phyloP scores from a whole-genome alignment of 1,140 invertebrate genomes.

The Drosophila kurseongensis region DNA sequence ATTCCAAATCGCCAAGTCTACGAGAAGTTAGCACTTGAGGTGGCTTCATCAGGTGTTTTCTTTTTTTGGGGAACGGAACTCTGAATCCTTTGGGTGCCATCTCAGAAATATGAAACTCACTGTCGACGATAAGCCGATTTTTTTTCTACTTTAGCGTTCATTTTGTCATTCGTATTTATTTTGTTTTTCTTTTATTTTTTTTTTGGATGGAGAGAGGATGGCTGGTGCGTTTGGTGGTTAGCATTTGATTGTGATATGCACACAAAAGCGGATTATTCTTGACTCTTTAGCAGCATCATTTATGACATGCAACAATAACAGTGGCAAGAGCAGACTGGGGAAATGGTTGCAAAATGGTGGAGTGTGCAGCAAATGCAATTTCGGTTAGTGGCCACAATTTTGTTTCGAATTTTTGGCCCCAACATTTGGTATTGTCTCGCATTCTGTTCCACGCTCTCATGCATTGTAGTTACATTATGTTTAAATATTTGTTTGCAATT shows the following conservation, averaged over 20 bases:
- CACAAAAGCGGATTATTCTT: constrained; percentile 80
- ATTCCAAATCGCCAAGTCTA: background rate
- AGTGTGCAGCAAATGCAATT: constrained; percentile 58
- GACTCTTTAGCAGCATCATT: constrained; percentile 79
- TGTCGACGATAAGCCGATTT: constrained; percentile 17
- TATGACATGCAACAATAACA: constrained; percentile 79
- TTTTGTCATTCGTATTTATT: constrained; percentile 15
- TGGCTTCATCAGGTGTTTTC: constrained; percentile 16
- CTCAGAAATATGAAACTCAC: constrained; percentile 8
- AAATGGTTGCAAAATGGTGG: background rate
- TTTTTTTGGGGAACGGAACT: constrained; percentile 1
- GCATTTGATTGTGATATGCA: constrained; percentile 79
- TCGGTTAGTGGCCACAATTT: constrained; percentile 76
- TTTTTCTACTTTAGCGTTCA: constrained; percentile 3
- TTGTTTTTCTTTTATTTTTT: background rate
- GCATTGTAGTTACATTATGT: constrained; percentile 59
- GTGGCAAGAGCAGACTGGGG: background rate
- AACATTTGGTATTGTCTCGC: constrained; percentile 65
- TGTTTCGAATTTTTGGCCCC: constrained; percentile 65
- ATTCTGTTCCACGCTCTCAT: constrained; percentile 30
- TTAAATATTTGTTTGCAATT: constrained; percentile 39
- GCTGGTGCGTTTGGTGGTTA: constrained; percentile 18
- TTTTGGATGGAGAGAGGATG: background rate
- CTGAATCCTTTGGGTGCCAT: constrained; percentile 1
- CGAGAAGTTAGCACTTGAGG: background rate